phyloP scores from a whole-genome alignment of 2,888 invertebrate genomes.

The Sylvicola fuscatus region DNA sequence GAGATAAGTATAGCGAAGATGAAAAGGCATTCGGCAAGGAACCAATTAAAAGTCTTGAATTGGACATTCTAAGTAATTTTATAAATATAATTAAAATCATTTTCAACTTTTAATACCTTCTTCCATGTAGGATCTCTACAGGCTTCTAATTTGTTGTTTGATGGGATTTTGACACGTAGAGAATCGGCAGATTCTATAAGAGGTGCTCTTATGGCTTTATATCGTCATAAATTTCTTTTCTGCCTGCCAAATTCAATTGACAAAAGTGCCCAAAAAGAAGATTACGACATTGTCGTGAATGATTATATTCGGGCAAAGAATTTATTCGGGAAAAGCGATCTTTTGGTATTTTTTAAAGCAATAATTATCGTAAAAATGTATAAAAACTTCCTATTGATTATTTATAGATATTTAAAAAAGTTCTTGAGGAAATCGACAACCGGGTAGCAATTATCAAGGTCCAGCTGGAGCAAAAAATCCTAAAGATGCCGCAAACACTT shows the following conservation, averaged over 20 bases:
- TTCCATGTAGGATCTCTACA: slow-evolving; percentile 52
- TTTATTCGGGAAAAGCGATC: slow-evolving; percentile 83
- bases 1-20: slow-evolving; percentile 66
- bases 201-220: slow-evolving; percentile 80
- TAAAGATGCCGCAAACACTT: slow-evolving; percentile 76
- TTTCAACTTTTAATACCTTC: slow-evolving; percentile 2
- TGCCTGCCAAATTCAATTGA: slow-evolving; percentile 90
- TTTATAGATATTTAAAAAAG: slow-evolving; percentile 58
- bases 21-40: slow-evolving; percentile 50
- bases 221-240: slow-evolving; percentile 87
- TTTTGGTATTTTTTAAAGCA: slow-evolving; percentile 32
- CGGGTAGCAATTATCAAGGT: slow-evolving; percentile 64
- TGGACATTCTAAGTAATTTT: slow-evolving; percentile 47
- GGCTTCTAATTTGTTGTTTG: slow-evolving; percentile 81
- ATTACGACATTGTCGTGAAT: slow-evolving; percentile 93
- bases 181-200: slow-evolving; percentile 92
- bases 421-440: slow-evolving; percentile 78
- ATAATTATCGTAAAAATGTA: not conserved
- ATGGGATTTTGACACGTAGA: slow-evolving; percentile 76
- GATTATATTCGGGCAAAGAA: slow-evolving; percentile 94
- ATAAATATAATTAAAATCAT: not conserved
- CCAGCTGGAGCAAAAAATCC: slow-evolving; percentile 60
- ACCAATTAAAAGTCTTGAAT: slow-evolving; percentile 54
- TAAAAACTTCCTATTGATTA: slow-evolving; percentile 8
- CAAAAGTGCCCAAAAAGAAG: slow-evolving; percentile 78